Percentiles rank a stretch among this genome's conserved stretches.
phyloP scores from a whole-genome alignment of 2,797 vertebrate genomes.

The Sorex maritimensis region DNA sequence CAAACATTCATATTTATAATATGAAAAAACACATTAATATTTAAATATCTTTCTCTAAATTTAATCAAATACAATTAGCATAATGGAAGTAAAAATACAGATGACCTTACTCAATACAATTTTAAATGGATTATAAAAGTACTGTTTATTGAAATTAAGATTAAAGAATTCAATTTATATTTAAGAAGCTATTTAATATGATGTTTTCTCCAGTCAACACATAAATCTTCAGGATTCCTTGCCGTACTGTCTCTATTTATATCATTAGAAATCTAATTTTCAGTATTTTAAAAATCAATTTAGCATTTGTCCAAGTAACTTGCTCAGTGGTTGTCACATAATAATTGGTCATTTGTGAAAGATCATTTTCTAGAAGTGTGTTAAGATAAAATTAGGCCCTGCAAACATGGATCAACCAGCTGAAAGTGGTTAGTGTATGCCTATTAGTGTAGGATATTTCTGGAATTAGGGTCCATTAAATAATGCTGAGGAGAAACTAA shows the following conservation, averaged over 20 bases:
- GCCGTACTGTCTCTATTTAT: background rate
- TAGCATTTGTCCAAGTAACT: constrained; percentile 29
- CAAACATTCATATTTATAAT: constrained; percentile 83
- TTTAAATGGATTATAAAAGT: constrained; percentile 76
- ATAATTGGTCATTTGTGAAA: constrained; percentile 33
- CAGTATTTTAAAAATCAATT: constrained; percentile 34
- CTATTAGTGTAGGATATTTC: background rate
- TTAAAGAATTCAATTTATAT: constrained; percentile 70
- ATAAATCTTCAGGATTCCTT: constrained; percentile 13
- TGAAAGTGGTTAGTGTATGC: background rate
- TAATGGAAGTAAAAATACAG: constrained; percentile 79
- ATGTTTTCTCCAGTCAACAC: background rate
- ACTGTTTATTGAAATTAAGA: constrained; percentile 77
- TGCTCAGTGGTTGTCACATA: background rate
- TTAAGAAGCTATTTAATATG: constrained; percentile 71
- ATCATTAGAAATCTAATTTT: constrained; percentile 50
- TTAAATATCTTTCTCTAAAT: constrained; percentile 81
- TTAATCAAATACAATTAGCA: constrained; percentile 84
- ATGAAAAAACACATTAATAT: constrained; percentile 81
- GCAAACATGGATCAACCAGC: background rate
- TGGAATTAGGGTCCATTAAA: background rate
- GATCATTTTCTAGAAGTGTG: constrained; percentile 36
- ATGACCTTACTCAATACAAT: constrained; percentile 74
- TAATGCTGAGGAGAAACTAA: background rate
- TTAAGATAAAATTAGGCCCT: constrained; percentile 44